Conservation (phyloP, 2,888 invertebrate species). For the Dorcus parallelipipedus region DNA sequence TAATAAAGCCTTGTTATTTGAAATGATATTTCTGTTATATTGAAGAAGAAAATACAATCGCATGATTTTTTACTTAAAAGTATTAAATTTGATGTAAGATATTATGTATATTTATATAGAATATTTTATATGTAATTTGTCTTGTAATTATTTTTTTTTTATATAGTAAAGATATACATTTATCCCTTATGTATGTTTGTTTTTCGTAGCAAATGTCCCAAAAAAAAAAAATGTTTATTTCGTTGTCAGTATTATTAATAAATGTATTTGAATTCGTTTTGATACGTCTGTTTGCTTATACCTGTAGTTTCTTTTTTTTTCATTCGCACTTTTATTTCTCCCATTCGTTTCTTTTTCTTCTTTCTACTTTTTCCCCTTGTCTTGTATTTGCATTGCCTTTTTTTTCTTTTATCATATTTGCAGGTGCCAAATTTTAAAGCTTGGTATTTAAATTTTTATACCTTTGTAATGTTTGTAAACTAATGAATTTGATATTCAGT, state of each 20-base stretch:
- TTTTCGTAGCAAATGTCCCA: slow-evolving; percentile 6
- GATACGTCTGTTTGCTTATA: slow-evolving; percentile 4
- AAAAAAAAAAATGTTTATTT: slow-evolving; percentile 9
- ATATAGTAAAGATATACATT: slow-evolving; percentile 8
- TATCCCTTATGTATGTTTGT: slow-evolving; percentile 4
- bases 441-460: slow-evolving; percentile 27
- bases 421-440: slow-evolving; percentile 29
- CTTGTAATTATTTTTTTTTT: slow-evolving; percentile 1
- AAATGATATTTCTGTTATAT: not conserved
- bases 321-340: slow-evolving; percentile 3
- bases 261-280: slow-evolving; percentile 19
- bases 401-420: slow-evolving; percentile 5
- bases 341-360: not conserved
- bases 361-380: not conserved
- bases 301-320: slow-evolving; percentile 5
- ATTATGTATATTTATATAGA: slow-evolving; percentile 2
- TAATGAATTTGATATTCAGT: slow-evolving; percentile 23
- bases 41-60: not conserved
- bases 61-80: slow-evolving; percentile 3
- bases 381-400: not conserved
- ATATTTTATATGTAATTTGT: slow-evolving; percentile 3
- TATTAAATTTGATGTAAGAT: not conserved
- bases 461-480: slow-evolving; percentile 26
- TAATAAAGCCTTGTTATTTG: not conserved
- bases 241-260: slow-evolving; percentile 20